Conservation (phyloP, 2,888 invertebrate species). For the Agrotis ipsilon region DNA sequence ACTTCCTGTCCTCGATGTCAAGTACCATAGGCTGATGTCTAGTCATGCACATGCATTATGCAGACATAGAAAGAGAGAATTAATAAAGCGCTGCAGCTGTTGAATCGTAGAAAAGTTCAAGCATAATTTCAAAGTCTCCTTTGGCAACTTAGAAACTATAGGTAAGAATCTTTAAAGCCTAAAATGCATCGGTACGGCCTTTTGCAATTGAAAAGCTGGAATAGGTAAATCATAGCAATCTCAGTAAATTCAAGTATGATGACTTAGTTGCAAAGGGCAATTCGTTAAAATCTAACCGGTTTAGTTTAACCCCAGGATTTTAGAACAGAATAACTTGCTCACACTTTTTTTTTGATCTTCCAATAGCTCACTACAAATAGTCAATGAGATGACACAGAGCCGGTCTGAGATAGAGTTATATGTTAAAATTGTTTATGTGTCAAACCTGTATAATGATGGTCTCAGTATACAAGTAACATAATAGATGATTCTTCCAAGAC, state of each 20-base stretch:
- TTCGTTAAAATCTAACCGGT: conserved; percentile 12
- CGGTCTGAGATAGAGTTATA: conserved; percentile 46
- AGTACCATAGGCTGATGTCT: conserved; percentile 71
- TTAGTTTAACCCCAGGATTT: not conserved
- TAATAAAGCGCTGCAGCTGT: conserved; percentile 66
- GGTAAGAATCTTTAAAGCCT: not conserved
- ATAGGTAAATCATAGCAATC: not conserved
- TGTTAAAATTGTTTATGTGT: conserved; percentile 51
- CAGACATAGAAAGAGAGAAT: conserved; percentile 59
- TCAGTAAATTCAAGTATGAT: conserved; percentile 1
- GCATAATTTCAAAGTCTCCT: conserved; percentile 25
- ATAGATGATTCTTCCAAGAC: conserved; percentile 67
- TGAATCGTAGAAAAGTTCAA: conserved; percentile 49
- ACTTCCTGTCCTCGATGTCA: conserved; percentile 80
- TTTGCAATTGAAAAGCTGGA: not conserved
- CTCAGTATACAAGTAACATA: conserved; percentile 48
- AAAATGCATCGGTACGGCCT: not conserved
- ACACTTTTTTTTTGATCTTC: conserved; percentile 8
- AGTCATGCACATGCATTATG: conserved; percentile 73
- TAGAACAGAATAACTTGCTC: not conserved
- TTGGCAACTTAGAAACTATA: not conserved
- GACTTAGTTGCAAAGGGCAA: not conserved
- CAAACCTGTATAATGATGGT: conserved; percentile 49
- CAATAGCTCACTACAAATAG: conserved; percentile 1
- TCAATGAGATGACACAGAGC: conserved; percentile 9